Base-by-base conservation (phyloP, 92 coral and sea anemone species). In the Blastomussa wellsi region DNA sequence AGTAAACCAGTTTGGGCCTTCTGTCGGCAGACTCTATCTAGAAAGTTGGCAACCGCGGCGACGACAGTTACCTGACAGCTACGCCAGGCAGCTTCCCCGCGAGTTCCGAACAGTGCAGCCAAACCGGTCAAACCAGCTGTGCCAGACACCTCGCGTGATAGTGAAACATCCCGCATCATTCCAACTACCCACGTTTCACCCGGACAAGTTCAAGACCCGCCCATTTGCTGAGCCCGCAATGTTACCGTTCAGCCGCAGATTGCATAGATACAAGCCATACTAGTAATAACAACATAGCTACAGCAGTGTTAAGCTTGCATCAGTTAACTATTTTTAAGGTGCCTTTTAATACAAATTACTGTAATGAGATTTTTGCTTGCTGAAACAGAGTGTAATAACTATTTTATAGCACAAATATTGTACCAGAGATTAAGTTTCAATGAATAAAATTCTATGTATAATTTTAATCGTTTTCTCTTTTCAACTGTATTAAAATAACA, bases 221-320 rank as follows among this genome's bases (percentile, higher is more conserved):
- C 29, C 16, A 24, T 28, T 24, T 8, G 20, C 78, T 0, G 68
- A 77, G 42, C 42, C 66, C 80, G 20, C 48, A 12, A 35, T 28
- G 22, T n/a, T 31, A 35, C 32, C 5, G 29, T 16, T 31, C 68
- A 77, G 80, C 22, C 31, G 68, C 16, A 13, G 13, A 6, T 51
- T 41, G 31, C 38, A 31, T 20, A 77, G 80, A 52, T 51, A 49
- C 39, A 67, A 77, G 32, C 67, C 67, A 24, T 53, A 77, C 32
- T 77, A 44, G 11, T 8, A 44, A 44, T 44, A 44, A 44, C 12
- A 44, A 44, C 11, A 44, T 44, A 44, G 49, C 49, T 13, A 13
- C 49, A 44, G 7, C 49, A 8, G 11, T 44, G 49, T 8, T 10
- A 44, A 44, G 49, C 49, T 44, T 44, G 5, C 49, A 44, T 44